Evolutionary conservation across 2,113 vertebrate species (phyloP), one percentile per base, ranked within the genome.

Genomic region (Echinops telfairi): DNA sequence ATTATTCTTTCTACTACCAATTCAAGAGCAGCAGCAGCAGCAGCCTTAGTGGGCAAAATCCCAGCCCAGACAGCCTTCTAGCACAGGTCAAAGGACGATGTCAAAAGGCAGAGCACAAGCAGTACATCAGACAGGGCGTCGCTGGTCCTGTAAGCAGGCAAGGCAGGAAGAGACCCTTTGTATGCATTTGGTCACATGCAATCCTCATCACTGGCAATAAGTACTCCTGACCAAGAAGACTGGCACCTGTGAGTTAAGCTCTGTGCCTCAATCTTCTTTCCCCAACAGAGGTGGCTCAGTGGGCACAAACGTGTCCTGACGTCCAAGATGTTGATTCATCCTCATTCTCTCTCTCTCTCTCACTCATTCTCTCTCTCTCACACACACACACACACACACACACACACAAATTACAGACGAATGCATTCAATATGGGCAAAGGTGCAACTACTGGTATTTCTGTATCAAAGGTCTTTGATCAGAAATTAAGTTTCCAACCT

Each of bases 211-310:
- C 58, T 77, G 43, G 38, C 82, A 88, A 89, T 73, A 84, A 53
- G 38, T 25, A 31, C 77, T 85, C 71, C 70, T 25, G 64, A 47
- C 83, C 57, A 17, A 47, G 62, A 90, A 91, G 71, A 58, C 40
- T 95, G 92, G 95, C 76, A 90, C 89, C 89, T 88, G 83, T 83
- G 88, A 95, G 91, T 92, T 66, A 92, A 90, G 15, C 40, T 76
- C 71, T 36, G 68, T 0, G 17, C 23, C 81, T 95, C 70, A 81
- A 66, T 10, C 81, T 87, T 85, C 89, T 62, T 91, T 96, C 64
- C 78, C 77, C 84, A 23, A 43, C 33, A 58, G 70, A 77, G 77
- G 47, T 82, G 66, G 86, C n/a, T 82, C 81, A 93, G 70, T 58
- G 82, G 76, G 88, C 36, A 93, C 68, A 91, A 95, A 29, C 19